A percentile compares a stretch with the other conserved stretches of the same genome.
phyloP scores from a whole-genome alignment of 2,113 vertebrate genomes.

The Octodon degus region DNA sequence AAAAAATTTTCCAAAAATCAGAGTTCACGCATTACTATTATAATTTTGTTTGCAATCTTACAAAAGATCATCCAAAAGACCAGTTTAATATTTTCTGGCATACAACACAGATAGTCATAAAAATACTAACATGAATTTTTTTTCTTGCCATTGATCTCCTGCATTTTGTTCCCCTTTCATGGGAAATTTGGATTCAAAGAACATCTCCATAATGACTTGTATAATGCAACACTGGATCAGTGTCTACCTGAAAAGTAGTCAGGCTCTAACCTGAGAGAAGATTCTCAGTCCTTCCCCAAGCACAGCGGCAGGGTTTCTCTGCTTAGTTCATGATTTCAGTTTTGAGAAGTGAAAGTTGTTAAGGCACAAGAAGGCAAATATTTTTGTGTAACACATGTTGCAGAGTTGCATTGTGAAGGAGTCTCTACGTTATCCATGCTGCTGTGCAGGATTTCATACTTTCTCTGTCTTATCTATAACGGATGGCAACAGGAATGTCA shows the following conservation, averaged over 20 bases:
- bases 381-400: not conserved
- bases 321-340: not conserved
- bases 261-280: not conserved
- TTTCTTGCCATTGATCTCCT: not conserved
- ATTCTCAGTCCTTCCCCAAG: accelerated
- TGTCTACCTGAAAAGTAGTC: not conserved
- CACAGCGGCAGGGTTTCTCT: not conserved
- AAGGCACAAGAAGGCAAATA: not conserved
- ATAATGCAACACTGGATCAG: not conserved
- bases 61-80: not conserved
- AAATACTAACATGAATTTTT: not conserved
- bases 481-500: not conserved
- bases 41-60: not conserved
- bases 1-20: not conserved
- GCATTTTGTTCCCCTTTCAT: not conserved
- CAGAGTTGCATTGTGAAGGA: not conserved
- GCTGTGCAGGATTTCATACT: not conserved
- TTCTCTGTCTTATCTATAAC: not conserved
- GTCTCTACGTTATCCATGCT: not conserved
- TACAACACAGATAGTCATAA: not conserved
- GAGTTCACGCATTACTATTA: not conserved
- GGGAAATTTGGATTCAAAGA: not conserved
- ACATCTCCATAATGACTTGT: not conserved
- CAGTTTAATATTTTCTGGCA: not conserved
- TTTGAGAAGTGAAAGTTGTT: not conserved